Evolutionary conservation across 2,113 vertebrate species (phyloP), one percentile per base, ranked within the genome.

Genomic region (Eidolon helvum): DNA sequence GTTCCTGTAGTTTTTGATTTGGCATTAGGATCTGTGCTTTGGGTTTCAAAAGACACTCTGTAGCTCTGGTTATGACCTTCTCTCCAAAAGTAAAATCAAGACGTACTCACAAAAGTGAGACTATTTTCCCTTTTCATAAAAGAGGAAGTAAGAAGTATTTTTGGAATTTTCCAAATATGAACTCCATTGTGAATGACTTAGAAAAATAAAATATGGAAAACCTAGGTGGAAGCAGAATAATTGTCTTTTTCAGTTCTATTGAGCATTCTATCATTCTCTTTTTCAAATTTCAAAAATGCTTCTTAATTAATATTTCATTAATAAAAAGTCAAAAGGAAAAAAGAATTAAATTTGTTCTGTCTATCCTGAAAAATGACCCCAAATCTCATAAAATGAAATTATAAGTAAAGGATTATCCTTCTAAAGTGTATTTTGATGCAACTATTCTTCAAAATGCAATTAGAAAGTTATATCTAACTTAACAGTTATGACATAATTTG

Each of bases 361-460:
- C 74, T 77, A 1, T 85, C 66, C 77, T 84, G 45, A 95, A 90
- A 96, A 97, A 94, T 89, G 80, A 79, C 6, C 9, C 53, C 28
- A 40, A 43, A n/a, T 94, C 21, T 65, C 30, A 90, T 75, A 93
- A 93, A 95, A 82, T 80, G n/a, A 91, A 94, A 80, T 65, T 84
- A 15, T 50, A 87, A 68, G 38, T 57, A 80, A 77, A 80, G 28
- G 86, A 55, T 61, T 75, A 14, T 4, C 22, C 63, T 79, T 87
- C 77, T 86, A 66, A 91, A 77, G 43, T 84, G 24, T 94, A 72
- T 94, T 97, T 87, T 88, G 61, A 66, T 89, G 26, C 66, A 85
- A 80, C 48, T 94, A 30, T 88, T 92, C 96, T 96, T 96, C 74
- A 92, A 96, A 97, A 88, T 63, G 57, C n/a, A 90, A 92, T 95